Conservation (phyloP, 2,888 invertebrate species). For the Physocephala rufipes region DNA sequence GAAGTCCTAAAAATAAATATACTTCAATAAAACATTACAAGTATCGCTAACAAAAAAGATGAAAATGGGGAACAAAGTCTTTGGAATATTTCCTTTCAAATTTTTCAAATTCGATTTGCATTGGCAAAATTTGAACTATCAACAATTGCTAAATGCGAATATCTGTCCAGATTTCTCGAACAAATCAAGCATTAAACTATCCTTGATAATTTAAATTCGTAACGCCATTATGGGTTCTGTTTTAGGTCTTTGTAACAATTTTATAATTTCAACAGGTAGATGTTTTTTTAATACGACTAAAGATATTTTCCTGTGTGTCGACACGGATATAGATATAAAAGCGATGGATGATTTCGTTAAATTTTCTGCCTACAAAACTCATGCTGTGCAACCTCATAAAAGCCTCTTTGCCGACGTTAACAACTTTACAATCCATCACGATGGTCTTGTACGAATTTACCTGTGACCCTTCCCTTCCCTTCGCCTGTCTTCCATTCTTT, state of each 20-base stretch:
- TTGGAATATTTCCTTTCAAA: too few relatives aligned
- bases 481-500: not conserved
- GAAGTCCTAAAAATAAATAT: not conserved
- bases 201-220: conserved; percentile 15
- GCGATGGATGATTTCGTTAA: conserved; percentile 1
- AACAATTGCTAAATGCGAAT: conserved; percentile 11
- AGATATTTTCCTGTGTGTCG: not conserved
- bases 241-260: conserved; percentile 11
- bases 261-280: conserved; percentile 17
- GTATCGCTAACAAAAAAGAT: too few relatives aligned
- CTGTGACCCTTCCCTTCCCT: not conserved
- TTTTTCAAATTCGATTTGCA: too few relatives aligned
- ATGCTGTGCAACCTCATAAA: conserved; percentile 12
- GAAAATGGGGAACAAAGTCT: too few relatives aligned
- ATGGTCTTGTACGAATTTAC: not conserved
- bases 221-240: conserved; percentile 6
- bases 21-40: not conserved
- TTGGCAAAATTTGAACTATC: not conserved
- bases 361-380: conserved; percentile 10
- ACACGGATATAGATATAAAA: not conserved
- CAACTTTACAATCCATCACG: too few relatives aligned
- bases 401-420: not conserved
- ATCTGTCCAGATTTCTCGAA: not conserved
- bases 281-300: not conserved
- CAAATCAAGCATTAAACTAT: not conserved